phyloP scores from a whole-genome alignment of 2,888 invertebrate genomes.

The Phymatocera aterrima region DNA sequence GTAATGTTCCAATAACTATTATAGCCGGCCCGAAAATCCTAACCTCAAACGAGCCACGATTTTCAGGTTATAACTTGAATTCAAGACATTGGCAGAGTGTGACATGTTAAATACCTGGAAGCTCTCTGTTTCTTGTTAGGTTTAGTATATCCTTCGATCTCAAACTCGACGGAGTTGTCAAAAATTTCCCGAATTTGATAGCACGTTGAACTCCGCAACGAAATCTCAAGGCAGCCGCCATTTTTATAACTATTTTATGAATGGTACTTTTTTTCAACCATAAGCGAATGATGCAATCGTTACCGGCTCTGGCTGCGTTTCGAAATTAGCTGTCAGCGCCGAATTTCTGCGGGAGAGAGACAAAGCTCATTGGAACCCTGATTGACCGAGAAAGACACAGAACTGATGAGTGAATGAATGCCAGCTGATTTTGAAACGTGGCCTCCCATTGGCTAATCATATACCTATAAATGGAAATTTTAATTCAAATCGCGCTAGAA shows the following conservation, averaged over 20 bases:
- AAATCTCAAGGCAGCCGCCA: conserved; percentile 65
- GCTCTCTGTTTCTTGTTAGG: conserved; percentile 53
- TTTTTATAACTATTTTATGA: conserved; percentile 50
- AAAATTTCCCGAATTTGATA: conserved; percentile 62
- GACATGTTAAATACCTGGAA: conserved; percentile 56
- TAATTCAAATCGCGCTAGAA: too few species aligned
- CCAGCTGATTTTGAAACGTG: too few species aligned
- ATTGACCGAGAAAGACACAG: too few species aligned
- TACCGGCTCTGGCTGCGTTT: neutral
- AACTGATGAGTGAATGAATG: too few species aligned
- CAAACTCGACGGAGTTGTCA: conserved; percentile 57
- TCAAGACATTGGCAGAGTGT: neutral
- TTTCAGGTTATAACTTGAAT: neutral
- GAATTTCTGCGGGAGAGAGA: too few species aligned
- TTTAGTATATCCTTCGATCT: conserved; percentile 54
- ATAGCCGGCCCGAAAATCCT: conserved; percentile 8
- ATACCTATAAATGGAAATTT: too few species aligned
- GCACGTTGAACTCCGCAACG: conserved; percentile 61
- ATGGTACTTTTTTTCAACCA: neutral
- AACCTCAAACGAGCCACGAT: conserved; percentile 14
- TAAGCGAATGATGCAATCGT: neutral
- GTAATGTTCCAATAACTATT: neutral
- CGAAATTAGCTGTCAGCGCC: too few species aligned
- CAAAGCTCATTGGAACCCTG: too few species aligned
- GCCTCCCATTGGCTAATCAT: too few species aligned